phyloP scores from a whole-genome alignment of 2,113 vertebrate species.

The Indicator indicator region DNA sequence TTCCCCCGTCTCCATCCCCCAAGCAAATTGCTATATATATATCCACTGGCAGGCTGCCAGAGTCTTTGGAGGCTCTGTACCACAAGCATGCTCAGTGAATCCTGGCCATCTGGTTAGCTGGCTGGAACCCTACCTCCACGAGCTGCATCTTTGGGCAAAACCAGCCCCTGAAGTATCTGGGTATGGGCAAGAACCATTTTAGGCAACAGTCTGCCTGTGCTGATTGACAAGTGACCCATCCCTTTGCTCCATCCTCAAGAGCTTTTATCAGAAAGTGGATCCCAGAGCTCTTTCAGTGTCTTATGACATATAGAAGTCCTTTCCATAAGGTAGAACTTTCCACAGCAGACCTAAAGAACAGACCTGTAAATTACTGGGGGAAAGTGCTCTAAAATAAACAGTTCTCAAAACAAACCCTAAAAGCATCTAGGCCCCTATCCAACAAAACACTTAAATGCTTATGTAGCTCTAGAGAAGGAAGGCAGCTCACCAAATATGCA shows the following conservation, averaged over 20 bases:
- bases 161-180: background rate
- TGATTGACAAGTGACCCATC: background rate
- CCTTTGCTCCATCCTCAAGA: background rate
- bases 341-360: background rate
- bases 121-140: background rate
- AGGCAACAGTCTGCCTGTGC: background rate
- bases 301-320: background rate
- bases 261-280: background rate
- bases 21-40: constrained; percentile 38
- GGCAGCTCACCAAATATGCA: constrained; percentile 31
- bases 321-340: background rate
- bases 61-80: constrained; percentile 13
- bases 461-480: constrained; percentile 8
- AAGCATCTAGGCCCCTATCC: constrained; percentile 58
- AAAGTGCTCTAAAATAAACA: constrained; percentile 57
- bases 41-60: background rate
- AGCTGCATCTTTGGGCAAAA: background rate
- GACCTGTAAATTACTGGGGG: constrained; percentile 1
- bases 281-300: background rate
- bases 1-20: constrained; percentile 17
- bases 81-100: constrained; percentile 40
- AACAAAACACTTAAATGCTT: constrained; percentile 64
- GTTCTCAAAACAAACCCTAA: constrained; percentile 56
- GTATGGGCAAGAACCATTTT: background rate
- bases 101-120: constrained; percentile 56